Evolutionary conservation across 2,797 vertebrate genomes (phyloP).

Genomic region (Schizothorax lantsangensis): DNA sequence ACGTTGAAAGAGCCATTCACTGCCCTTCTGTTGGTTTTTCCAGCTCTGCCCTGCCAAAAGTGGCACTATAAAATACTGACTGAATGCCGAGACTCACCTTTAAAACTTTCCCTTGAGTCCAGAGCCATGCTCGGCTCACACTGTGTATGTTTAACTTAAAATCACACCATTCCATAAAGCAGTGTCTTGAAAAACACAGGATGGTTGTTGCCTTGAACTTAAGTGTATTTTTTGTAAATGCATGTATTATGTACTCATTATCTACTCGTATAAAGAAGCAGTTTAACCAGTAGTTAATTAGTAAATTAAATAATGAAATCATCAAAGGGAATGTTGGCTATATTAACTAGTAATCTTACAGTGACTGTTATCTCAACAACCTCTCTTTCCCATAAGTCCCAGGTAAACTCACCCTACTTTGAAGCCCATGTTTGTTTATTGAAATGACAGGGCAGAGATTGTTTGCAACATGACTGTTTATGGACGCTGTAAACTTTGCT

Average conservation of each 20-base stretch:
- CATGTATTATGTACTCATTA: background rate
- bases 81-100: conserved; percentile 45
- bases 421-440: conserved; percentile 61
- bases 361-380: background rate
- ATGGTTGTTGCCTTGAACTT: background rate
- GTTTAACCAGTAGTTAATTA: background rate
- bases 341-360: conserved; percentile 4
- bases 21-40: conserved; percentile 77
- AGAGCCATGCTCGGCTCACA: conserved; percentile 45
- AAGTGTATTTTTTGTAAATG: background rate
- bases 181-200: background rate
- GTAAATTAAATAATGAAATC: background rate
- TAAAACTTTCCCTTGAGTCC: conserved; percentile 17
- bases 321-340: background rate
- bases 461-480: conserved; percentile 77
- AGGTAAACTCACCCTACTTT: conserved; percentile 45
- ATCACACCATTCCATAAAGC: background rate
- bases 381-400: conserved; percentile 35
- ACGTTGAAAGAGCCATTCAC: conserved; percentile 76
- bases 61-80: conserved; percentile 62
- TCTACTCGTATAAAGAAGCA: background rate
- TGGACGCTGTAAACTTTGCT: conserved; percentile 75
- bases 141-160: conserved; percentile 36
- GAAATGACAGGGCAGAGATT: conserved; percentile 64
- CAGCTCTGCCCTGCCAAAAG: conserved; percentile 66